Evolutionary conservation across 1,140 invertebrate species (phyloP).

Genomic region (Orius laevigatus): DNA sequence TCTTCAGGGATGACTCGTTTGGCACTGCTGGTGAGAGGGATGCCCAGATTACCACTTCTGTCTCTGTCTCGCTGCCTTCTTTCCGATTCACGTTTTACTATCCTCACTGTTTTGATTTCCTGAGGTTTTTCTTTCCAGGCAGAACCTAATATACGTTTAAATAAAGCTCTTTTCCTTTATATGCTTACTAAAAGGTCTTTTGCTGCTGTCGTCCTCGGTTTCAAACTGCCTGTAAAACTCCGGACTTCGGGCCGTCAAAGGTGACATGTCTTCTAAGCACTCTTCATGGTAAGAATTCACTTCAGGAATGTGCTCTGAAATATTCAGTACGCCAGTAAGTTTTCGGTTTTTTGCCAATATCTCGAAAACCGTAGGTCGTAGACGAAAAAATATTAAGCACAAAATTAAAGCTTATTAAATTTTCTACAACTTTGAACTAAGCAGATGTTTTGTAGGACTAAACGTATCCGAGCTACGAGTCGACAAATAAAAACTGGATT

Average conservation of each 20-base stretch:
- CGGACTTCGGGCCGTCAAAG: not conserved
- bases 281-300: conserved; percentile 1
- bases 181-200: conserved; percentile 34
- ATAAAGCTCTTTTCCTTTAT: conserved; percentile 8
- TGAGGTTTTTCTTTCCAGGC: conserved; percentile 65
- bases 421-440: too few relatives aligned
- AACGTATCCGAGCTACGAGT: too few relatives aligned
- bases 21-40: conserved; percentile 27
- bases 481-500: too few relatives aligned
- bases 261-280: not conserved
- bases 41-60: conserved; percentile 30
- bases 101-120: conserved; percentile 82
- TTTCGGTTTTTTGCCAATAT: too few relatives aligned
- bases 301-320: not conserved
- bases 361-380: too few relatives aligned
- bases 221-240: not conserved
- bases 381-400: too few relatives aligned
- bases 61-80: conserved; percentile 56
- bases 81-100: conserved; percentile 82
- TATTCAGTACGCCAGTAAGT: not conserved
- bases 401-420: too few relatives aligned
- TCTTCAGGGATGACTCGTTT: conserved; percentile 22
- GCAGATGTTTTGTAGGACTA: too few relatives aligned
- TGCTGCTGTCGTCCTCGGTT: conserved; percentile 33
- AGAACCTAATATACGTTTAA: conserved; percentile 35